phyloP scores from a whole-genome alignment of 2,888 invertebrate genomes.

The Cerceris rybyensis region DNA sequence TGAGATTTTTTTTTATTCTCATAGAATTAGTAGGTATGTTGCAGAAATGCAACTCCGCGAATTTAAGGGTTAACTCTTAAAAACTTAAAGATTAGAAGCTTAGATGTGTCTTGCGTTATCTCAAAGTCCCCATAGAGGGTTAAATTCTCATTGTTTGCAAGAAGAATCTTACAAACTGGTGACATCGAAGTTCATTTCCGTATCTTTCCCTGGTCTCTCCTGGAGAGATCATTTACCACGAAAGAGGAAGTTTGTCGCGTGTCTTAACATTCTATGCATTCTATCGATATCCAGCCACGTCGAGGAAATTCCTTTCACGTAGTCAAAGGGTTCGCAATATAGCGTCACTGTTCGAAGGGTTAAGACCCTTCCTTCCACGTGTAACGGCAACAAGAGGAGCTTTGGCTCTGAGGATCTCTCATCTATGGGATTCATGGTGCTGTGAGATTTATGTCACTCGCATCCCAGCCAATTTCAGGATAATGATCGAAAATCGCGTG shows the following conservation, averaged over 20 bases:
- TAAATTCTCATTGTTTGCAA: no score
- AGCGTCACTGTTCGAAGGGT: background rate
- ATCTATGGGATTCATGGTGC: slow-evolving; percentile 13
- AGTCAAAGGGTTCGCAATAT: slow-evolving; percentile 40
- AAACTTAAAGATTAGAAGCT: no score
- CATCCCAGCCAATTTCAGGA: background rate
- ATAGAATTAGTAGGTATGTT: no score
- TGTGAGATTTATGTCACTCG: slow-evolving; percentile 25
- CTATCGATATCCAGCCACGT: slow-evolving; percentile 39
- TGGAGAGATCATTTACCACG: background rate
- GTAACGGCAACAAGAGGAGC: background rate
- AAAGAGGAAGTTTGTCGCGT: slow-evolving; percentile 30
- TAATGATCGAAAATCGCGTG: slow-evolving; percentile 30
- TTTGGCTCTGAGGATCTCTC: slow-evolving; percentile 14
- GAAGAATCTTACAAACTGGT: no score
- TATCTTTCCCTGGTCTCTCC: background rate
- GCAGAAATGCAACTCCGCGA: no score
- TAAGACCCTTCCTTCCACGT: slow-evolving; percentile 27
- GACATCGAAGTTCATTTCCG: background rate
- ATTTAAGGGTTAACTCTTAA: no score
- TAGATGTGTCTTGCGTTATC: no score
- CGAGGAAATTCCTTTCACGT: slow-evolving; percentile 47
- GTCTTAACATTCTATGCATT: slow-evolving; percentile 31
- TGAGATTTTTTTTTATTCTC: no score
- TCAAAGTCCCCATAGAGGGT: no score